phyloP scores from a whole-genome alignment of 1,140 invertebrate genomes.

The Eurosta solidaginis region DNA sequence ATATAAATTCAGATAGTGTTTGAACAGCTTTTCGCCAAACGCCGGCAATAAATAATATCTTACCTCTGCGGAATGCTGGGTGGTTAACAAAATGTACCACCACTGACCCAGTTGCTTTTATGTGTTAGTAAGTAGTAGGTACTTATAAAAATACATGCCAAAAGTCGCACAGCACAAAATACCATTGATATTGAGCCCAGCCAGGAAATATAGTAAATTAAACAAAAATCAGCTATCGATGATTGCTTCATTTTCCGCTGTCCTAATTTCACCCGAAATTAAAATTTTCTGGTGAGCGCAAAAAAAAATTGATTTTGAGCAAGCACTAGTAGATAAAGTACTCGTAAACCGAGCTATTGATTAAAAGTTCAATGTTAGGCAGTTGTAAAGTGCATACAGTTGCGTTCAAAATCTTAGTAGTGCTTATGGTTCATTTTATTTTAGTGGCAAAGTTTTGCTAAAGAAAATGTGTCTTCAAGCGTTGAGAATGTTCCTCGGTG shows the following conservation, averaged over 20 bases:
- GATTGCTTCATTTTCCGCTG: constrained; percentile 24
- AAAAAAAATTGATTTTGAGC: neutral
- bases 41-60: neutral
- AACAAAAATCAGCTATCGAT: neutral
- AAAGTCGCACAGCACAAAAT: neutral
- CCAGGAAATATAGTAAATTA: neutral
- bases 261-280: constrained; percentile 11
- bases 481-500: no score
- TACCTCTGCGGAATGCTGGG: neutral
- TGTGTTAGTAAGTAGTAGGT: neutral
- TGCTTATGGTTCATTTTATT: no score
- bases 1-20: neutral
- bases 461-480: no score
- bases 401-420: no score
- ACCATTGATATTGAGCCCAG: neutral
- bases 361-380: constrained; percentile 16
- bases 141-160: neutral
- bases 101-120: constrained; percentile 2
- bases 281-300: neutral
- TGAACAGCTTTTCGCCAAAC: neutral
- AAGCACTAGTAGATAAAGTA: neutral
- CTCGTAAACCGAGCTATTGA: neutral
- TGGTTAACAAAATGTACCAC: no score
- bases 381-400: no score
- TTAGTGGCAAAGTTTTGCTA: no score